These are phyloP conservation scores for Smittia aterrima DNA, from an alignment of 2,888 invertebrate species.

Conservation along the genomic window DNA sequence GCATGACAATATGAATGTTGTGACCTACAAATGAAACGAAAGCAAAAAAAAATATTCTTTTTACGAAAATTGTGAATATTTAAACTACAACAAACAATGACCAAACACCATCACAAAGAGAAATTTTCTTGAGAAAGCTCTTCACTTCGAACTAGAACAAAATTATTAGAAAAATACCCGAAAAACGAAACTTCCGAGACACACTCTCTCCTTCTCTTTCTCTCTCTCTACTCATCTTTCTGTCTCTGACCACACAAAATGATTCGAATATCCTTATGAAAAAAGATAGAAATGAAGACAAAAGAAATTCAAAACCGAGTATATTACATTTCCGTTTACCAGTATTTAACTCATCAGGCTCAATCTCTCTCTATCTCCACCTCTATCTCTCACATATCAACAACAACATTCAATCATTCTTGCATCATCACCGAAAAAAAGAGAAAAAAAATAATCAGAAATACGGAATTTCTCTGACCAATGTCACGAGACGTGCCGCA, in stretches of 20 bases:
- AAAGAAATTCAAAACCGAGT: constrained; percentile 29
- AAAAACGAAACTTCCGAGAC: background rate
- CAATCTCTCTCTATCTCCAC: background rate
- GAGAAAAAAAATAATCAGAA: background rate
- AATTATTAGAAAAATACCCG: too few species aligned
- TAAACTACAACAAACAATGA: constrained; percentile 19
- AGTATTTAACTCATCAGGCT: constrained; percentile 44
- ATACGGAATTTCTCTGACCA: constrained; percentile 36
- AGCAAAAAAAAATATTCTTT: background rate
- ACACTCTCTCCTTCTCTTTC: background rate
- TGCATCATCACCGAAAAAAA: constrained; percentile 12
- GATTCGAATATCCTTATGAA: constrained; percentile 1
- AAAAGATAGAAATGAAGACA: background rate
- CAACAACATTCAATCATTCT: constrained; percentile 3
- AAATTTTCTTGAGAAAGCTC: background rate
- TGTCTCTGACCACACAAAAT: background rate
- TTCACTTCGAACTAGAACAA: too few species aligned
- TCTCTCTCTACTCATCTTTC: background rate
- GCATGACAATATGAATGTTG: constrained; percentile 22
- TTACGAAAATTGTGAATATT: background rate
- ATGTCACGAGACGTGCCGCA: constrained; percentile 27
- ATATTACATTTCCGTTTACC: constrained; percentile 58
- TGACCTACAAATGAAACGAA: background rate
- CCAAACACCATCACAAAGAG: background rate
- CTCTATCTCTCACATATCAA: background rate